These are phyloP conservation scores for Peromyscus maniculatus DNA, from an alignment of 2,113 vertebrate genomes.

Conservation along the genomic window DNA sequence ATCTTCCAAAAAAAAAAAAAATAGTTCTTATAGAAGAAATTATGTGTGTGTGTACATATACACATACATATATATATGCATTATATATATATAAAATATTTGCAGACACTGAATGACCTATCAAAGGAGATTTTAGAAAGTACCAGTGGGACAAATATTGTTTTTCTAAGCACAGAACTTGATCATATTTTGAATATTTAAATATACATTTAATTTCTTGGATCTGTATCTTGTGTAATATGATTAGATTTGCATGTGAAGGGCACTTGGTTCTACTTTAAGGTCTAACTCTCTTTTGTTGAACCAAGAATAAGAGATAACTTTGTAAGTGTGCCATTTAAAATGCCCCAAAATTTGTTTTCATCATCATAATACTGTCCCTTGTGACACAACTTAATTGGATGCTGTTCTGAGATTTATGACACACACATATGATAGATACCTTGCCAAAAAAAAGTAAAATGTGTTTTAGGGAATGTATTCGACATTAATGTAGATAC, in stretches of 20 bases:
- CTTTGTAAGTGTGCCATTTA: slow-evolving; percentile 26
- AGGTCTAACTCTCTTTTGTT: slow-evolving; percentile 44
- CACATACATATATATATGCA: slow-evolving; percentile 7
- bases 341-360: slow-evolving; percentile 15
- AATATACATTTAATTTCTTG: slow-evolving; percentile 77
- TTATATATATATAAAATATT: neutral
- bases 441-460: slow-evolving; percentile 64
- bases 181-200: slow-evolving; percentile 81
- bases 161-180: slow-evolving; percentile 70
- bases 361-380: slow-evolving; percentile 41
- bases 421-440: slow-evolving; percentile 42
- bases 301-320: slow-evolving; percentile 42
- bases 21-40: slow-evolving; percentile 64
- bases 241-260: slow-evolving; percentile 77
- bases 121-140: slow-evolving; percentile 74
- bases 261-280: neutral
- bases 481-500: slow-evolving; percentile 48
- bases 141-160: slow-evolving; percentile 56
- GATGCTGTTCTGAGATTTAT: slow-evolving; percentile 52
- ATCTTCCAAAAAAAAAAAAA: slow-evolving; percentile 72
- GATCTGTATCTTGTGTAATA: slow-evolving; percentile 67
- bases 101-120: slow-evolving; percentile 53
- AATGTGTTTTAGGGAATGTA: neutral
- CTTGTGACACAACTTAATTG: neutral
- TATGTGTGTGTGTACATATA: neutral